Evolutionary conservation across 2,888 invertebrate species (phyloP).

Genomic region (Copidosoma aretas): DNA sequence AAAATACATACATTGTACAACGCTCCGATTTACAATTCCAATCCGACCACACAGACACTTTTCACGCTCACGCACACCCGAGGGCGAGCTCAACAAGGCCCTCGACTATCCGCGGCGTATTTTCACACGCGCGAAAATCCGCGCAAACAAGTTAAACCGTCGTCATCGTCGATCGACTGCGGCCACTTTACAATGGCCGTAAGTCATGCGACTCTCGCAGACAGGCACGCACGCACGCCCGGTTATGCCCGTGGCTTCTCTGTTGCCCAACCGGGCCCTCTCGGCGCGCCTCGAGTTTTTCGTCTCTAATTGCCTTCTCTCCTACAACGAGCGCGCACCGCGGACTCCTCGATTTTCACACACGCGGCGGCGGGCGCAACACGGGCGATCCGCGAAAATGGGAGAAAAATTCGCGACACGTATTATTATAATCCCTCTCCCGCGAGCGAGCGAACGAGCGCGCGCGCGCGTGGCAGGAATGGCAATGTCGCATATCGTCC

Average conservation of each 20-base stretch:
- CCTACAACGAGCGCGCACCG: too few relatives aligned
- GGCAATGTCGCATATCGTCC: background rate
- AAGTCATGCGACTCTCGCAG: constrained; percentile 19
- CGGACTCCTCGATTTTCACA: background rate
- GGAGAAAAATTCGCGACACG: background rate
- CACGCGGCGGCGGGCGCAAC: background rate
- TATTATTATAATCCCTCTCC: background rate
- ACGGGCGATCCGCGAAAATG: background rate
- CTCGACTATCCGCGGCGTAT: too few relatives aligned
- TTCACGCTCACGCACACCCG: too few relatives aligned
- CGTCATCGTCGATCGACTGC: background rate
- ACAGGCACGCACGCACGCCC: background rate
- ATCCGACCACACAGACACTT: too few relatives aligned
- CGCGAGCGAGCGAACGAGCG: background rate
- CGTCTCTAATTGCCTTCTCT: background rate
- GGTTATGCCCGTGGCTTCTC: background rate
- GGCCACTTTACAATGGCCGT: constrained; percentile 21
- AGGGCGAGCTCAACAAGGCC: background rate
- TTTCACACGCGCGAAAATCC: too few relatives aligned
- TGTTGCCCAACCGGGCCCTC: background rate
- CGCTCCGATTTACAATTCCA: too few relatives aligned
- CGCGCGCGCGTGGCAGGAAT: background rate
- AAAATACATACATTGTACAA: background rate
- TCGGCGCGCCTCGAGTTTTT: background rate
- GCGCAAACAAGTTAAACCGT: too few relatives aligned